phyloP scores from a whole-genome alignment of 2,888 invertebrate species.

The Pristionchus exspectatus region DNA sequence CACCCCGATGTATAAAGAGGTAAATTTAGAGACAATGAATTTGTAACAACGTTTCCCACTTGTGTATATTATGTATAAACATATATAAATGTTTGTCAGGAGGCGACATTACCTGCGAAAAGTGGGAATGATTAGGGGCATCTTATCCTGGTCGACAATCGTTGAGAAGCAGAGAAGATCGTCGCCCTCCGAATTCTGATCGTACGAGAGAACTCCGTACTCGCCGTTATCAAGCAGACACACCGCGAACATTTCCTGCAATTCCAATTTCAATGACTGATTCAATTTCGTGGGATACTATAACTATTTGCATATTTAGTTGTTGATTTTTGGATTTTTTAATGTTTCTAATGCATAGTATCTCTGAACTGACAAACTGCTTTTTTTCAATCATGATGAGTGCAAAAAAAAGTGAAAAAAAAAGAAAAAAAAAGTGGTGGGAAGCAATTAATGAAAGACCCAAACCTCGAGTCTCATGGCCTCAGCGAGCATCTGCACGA shows the following conservation, averaged over 20 bases:
- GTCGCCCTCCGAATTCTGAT: conserved; percentile 16
- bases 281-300: not conserved
- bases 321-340: too few species aligned
- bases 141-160: conserved; percentile 3
- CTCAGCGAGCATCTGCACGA: conserved; percentile 30
- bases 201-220: not conserved
- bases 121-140: conserved; percentile 14
- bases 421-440: not conserved
- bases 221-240: not conserved
- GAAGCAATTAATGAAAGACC: not conserved
- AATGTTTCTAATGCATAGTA: too few species aligned
- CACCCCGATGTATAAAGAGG: too few species aligned
- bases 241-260: conserved; percentile 36
- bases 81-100: not conserved
- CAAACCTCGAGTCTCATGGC: not conserved
- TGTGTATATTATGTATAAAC: too few species aligned
- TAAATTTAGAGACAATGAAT: too few species aligned
- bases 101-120: not conserved
- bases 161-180: conserved; percentile 13
- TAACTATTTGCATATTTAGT: too few species aligned
- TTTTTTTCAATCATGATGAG: not conserved
- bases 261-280: too few species aligned
- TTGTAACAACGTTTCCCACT: too few species aligned
- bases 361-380: not conserved
- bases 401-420: too few species aligned